phyloP scores from a whole-genome alignment of 2,888 invertebrate species.

The Synanthedon tipuliformis region DNA sequence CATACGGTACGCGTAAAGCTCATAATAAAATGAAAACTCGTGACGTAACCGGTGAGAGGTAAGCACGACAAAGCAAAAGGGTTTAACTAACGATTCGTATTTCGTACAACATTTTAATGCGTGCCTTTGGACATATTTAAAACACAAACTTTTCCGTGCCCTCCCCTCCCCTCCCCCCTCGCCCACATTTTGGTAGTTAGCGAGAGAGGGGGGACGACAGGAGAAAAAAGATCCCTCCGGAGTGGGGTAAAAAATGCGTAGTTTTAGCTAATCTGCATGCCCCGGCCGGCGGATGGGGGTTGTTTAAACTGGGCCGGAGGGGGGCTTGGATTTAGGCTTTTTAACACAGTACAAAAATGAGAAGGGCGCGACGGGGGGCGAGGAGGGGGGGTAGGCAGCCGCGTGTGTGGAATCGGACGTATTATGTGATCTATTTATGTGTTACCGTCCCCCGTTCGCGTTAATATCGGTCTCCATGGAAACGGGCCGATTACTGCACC shows the following conservation, averaged over 20 bases:
- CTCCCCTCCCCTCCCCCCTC: constrained; percentile 23
- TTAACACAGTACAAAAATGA: constrained; percentile 67
- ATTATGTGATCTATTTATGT: constrained; percentile 69
- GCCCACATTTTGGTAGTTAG: constrained; percentile 65
- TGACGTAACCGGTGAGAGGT: constrained; percentile 6
- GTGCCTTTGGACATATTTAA: constrained; percentile 69
- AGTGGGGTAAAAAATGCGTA: constrained; percentile 74
- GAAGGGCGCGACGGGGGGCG: constrained; percentile 8
- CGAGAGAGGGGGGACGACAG: constrained; percentile 29
- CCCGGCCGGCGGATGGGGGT: constrained; percentile 24
- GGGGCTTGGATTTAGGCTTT: constrained; percentile 60
- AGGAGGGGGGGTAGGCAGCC: constrained; percentile 15
- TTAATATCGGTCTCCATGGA: constrained; percentile 65
- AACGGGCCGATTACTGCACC: constrained; percentile 65
- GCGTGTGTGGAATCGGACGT: constrained; percentile 62
- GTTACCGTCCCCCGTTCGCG: constrained; percentile 35
- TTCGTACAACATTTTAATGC: constrained; percentile 59
- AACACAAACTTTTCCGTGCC: constrained; percentile 59
- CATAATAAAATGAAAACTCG: too few species aligned
- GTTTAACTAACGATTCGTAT: constrained; percentile 54
- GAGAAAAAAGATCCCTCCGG: constrained; percentile 45
- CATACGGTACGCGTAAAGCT: too few species aligned
- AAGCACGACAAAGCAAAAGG: constrained; percentile 17
- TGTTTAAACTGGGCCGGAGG: constrained; percentile 24
- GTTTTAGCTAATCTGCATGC: constrained; percentile 76